Conservation (phyloP, 1,140 invertebrate genomes). For the fruit fly (Drosophila melanogaster) region Release_6_plus_ISO1_MT NT_033779.5:11357001-11357500, state of each 20-base stretch:
- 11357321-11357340: neutral
- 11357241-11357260: slow-evolving; percentile 45
- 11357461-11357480: slow-evolving; percentile 59
- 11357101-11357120: slow-evolving; percentile 62
- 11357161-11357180: slow-evolving; percentile 41
- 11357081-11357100: slow-evolving; percentile 63
- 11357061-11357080: slow-evolving; percentile 56
- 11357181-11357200: slow-evolving; percentile 5
- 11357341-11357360: neutral
- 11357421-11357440: slow-evolving; percentile 9
- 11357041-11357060: slow-evolving; percentile 80
- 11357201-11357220: slow-evolving; percentile 17
- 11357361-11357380: slow-evolving; percentile 10
- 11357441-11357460: slow-evolving; percentile 60
- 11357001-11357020: slow-evolving; percentile 27
- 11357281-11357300: slow-evolving; percentile 50
- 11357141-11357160: slow-evolving; percentile 1
- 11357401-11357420: slow-evolving; percentile 38
- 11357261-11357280: slow-evolving; percentile 42
- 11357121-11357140: slow-evolving; percentile 20
- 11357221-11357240: slow-evolving; percentile 26
- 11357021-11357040: slow-evolving; percentile 78
- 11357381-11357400: slow-evolving; percentile 18
- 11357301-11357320: slow-evolving; percentile 20
- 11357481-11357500: slow-evolving; percentile 11